phyloP scores from a whole-genome alignment of 37 sponge, comb jelly and placozoan species.

The Trichoplax adhaerens region DNA sequence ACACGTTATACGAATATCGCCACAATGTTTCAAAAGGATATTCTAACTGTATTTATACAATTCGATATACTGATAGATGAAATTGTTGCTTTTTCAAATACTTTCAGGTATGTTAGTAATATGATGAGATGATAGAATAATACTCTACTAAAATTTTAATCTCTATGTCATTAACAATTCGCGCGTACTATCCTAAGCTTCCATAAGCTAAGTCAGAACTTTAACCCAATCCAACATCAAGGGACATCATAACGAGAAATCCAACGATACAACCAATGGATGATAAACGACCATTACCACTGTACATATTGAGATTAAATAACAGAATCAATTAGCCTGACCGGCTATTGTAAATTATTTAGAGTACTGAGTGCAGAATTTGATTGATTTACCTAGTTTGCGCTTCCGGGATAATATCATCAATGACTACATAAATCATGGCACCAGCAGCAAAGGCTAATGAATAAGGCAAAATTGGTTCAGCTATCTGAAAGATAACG shows the following conservation, averaged over 20 bases:
- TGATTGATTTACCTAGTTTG: slow-evolving; percentile 30
- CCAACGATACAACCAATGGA: slow-evolving; percentile 55
- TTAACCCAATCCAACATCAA: slow-evolving; percentile 86
- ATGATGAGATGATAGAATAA: too few relatives aligned
- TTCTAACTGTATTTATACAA: too few relatives aligned
- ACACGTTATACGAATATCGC: too few relatives aligned
- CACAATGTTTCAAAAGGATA: too few relatives aligned
- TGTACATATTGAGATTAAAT: slow-evolving; percentile 4
- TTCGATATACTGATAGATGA: too few relatives aligned
- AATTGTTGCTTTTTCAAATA: too few relatives aligned
- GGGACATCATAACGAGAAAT: slow-evolving; percentile 92
- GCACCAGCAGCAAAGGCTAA: slow-evolving; percentile 98
- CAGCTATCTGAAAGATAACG: slow-evolving; percentile 42
- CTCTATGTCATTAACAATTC: too few relatives aligned
- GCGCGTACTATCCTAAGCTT: too few relatives aligned
- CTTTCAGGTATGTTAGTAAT: too few relatives aligned
- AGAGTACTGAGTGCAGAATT: neutral
- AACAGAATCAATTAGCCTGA: neutral
- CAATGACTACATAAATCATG: slow-evolving; percentile 85
- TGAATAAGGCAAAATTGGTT: slow-evolving; percentile 74
- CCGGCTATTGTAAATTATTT: neutral
- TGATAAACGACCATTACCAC: slow-evolving; percentile 74
- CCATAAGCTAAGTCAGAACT: neutral
- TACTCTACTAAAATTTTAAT: too few relatives aligned
- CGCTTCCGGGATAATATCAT: slow-evolving; percentile 87